A percentile compares a stretch with the other conserved stretches of the same genome.
These are phyloP conservation scores for Engystomops pustulosus DNA, from an alignment of 2,113 vertebrate genomes.

Conservation along the genomic window DNA sequence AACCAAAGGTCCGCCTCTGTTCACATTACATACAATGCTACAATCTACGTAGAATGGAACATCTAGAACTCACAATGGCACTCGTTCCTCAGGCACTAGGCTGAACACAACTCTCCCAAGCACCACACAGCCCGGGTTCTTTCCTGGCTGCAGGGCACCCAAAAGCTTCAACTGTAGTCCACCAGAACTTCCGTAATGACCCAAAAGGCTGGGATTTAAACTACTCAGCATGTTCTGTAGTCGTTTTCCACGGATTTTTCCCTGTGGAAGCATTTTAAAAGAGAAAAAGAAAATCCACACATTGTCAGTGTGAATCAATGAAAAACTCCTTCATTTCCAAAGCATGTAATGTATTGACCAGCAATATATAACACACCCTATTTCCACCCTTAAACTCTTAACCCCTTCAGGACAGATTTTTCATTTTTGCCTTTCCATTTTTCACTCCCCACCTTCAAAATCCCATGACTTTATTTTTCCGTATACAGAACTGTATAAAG, in stretches of 20 bases:
- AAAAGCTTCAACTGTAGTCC: constrained; percentile 74
- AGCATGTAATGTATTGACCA: too few species aligned
- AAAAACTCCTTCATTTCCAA: background rate
- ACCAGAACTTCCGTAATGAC: constrained; percentile 80
- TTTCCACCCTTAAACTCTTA: too few species aligned
- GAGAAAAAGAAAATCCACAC: background rate
- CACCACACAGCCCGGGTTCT: constrained; percentile 78
- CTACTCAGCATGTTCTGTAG: constrained; percentile 83
- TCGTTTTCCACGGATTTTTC: constrained; percentile 85
- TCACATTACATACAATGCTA: background rate
- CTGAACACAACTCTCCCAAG: constrained; percentile 91
- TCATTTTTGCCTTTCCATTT: too few species aligned
- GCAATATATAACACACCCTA: too few species aligned
- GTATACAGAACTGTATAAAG: too few species aligned
- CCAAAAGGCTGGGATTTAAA: constrained; percentile 76
- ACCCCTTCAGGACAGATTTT: too few species aligned
- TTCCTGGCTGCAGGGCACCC: constrained; percentile 74
- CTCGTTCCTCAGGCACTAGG: constrained; percentile 83
- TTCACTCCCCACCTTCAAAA: too few species aligned
- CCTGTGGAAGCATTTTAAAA: constrained; percentile 67
- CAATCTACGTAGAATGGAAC: background rate
- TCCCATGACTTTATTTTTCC: too few species aligned
- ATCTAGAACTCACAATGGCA: constrained; percentile 87
- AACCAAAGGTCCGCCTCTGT: too few species aligned
- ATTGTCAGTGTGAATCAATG: background rate